phyloP scores from a whole-genome alignment of 2,113 vertebrate genomes.

The Triplophysa dalaica region DNA sequence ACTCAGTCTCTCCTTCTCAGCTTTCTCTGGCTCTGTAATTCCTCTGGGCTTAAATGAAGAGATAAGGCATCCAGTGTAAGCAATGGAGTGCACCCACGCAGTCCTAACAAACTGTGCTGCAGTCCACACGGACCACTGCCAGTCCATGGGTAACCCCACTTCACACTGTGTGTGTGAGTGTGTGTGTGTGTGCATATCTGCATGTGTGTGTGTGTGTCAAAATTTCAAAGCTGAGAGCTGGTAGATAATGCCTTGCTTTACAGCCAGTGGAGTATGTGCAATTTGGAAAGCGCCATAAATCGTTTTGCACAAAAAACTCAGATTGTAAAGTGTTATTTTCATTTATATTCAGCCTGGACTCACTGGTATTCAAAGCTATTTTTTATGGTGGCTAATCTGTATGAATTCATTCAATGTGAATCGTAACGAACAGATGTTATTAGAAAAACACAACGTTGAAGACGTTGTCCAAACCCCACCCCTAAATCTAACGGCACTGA shows the following conservation, averaged over 20 bases:
- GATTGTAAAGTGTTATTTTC: too few species aligned
- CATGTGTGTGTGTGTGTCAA: not conserved
- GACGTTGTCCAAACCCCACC: too few species aligned
- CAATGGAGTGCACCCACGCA: conserved; percentile 45
- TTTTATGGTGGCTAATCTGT: too few species aligned
- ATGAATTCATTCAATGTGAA: too few species aligned
- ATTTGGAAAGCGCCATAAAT: not conserved
- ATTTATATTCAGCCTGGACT: too few species aligned
- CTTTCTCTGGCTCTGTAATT: conserved; percentile 40
- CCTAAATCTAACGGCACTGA: too few species aligned
- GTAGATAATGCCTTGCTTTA: not conserved
- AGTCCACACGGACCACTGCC: conserved; percentile 37
- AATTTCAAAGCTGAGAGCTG: not conserved
- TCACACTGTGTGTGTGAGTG: not conserved
- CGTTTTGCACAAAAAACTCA: too few species aligned
- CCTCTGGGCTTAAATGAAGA: conserved; percentile 46
- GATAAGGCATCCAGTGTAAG: conserved; percentile 45
- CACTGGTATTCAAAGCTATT: too few species aligned
- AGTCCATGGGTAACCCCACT: conserved; percentile 30
- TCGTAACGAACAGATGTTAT: too few species aligned
- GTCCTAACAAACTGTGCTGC: conserved; percentile 35
- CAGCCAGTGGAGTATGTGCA: not conserved
- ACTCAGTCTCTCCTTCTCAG: conserved; percentile 29
- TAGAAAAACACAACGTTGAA: too few species aligned
- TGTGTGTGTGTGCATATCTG: not conserved